Conservation (phyloP, 2,113 vertebrate species). For the Petrocephalus zakoni region DNA sequence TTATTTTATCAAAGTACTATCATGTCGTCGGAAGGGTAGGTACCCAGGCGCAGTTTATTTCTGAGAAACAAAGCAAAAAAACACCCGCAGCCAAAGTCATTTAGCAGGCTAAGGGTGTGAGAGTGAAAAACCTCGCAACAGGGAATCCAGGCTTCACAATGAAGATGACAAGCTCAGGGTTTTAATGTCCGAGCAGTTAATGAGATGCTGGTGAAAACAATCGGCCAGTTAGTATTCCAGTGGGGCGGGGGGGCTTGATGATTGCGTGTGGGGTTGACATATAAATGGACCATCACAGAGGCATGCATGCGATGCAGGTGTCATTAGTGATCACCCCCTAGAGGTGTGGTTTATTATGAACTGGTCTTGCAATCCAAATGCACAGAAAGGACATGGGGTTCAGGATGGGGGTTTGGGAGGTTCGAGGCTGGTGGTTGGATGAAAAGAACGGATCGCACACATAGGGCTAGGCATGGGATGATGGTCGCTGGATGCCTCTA, state of each 20-base stretch:
- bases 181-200: background rate
- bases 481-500: background rate
- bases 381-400: background rate
- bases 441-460: background rate
- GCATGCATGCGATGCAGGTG: background rate
- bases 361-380: background rate
- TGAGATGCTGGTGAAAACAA: background rate
- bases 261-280: background rate
- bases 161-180: background rate
- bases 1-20: background rate
- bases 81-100: background rate
- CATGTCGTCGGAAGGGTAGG: background rate
- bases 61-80: background rate
- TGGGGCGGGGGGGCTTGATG: background rate
- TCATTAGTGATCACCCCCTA: background rate
- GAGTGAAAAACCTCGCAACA: background rate
- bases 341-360: background rate
- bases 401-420: background rate
- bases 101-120: background rate
- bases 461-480: background rate
- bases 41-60: background rate
- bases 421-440: background rate
- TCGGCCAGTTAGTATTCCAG: background rate
- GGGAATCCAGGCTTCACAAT: background rate
- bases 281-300: background rate